These are phyloP conservation scores for Nezara viridula DNA, from an alignment of 2,888 invertebrate species.

Conservation along the genomic window DNA sequence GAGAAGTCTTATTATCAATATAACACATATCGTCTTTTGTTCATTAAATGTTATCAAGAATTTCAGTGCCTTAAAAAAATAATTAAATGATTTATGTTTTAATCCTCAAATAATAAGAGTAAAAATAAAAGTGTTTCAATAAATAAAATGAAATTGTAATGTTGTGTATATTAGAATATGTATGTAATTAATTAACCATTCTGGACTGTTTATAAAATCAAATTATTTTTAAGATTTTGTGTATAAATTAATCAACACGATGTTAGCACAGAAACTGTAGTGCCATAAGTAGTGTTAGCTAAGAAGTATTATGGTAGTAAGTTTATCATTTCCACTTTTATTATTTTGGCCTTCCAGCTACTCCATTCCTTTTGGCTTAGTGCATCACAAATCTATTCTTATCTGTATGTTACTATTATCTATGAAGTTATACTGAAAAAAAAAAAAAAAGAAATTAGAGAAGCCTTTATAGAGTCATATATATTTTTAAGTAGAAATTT, in stretches of 20 bases:
- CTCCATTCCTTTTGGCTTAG: background rate
- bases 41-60: background rate
- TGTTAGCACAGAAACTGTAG: constrained; percentile 52
- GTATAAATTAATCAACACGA: constrained; percentile 53
- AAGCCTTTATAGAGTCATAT: background rate
- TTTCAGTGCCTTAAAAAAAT: constrained; percentile 25
- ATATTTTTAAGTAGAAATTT: background rate
- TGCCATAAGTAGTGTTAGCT: constrained; percentile 56
- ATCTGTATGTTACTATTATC: background rate
- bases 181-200: constrained; percentile 27
- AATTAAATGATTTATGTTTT: constrained; percentile 8
- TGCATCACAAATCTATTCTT: constrained; percentile 33
- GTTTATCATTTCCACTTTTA: constrained; percentile 38
- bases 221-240: constrained; percentile 59
- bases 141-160: constrained; percentile 31
- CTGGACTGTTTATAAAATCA: constrained; percentile 58
- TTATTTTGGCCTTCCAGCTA: background rate
- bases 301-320: constrained; percentile 40
- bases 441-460: too few relatives aligned
- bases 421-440: background rate
- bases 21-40: constrained; percentile 32
- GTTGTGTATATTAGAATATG: constrained; percentile 33
- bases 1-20: constrained; percentile 5
- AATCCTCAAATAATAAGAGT: background rate
- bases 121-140: constrained; percentile 13